Evolutionary conservation across 2,888 invertebrate genomes (phyloP).

Genomic region (Lamellibrachia columna): DNA sequence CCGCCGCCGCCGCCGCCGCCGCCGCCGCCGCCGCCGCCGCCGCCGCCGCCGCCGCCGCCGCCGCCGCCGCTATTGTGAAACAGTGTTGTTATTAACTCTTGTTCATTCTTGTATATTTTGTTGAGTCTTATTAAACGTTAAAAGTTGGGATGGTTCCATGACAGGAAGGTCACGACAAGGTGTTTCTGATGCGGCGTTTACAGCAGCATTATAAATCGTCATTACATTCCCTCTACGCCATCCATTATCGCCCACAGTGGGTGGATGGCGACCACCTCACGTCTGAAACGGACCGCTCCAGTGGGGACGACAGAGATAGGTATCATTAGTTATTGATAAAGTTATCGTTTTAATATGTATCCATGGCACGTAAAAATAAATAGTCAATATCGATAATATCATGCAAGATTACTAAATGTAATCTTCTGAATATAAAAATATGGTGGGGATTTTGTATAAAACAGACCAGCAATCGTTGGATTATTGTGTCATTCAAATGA

Average conservation of each 20-base stretch:
- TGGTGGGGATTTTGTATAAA: no score
- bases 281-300: not conserved
- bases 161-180: slow-evolving; percentile 6
- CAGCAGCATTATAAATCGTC: not conserved
- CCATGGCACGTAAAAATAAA: not conserved
- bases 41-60: not conserved
- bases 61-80: not conserved
- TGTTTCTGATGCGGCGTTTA: not conserved
- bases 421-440: no score
- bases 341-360: not conserved
- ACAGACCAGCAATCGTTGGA: no score
- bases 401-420: no score
- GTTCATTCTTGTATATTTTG: no score
- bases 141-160: not conserved
- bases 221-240: not conserved
- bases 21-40: not conserved
- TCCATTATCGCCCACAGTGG: not conserved
- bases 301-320: not conserved
- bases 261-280: not conserved
- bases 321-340: not conserved
- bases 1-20: not conserved
- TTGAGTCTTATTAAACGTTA: no score
- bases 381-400: no score
- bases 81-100: no score
- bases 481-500: no score